phyloP scores from a whole-genome alignment of 2,797 vertebrate genomes.

The Capromys pilorides region DNA sequence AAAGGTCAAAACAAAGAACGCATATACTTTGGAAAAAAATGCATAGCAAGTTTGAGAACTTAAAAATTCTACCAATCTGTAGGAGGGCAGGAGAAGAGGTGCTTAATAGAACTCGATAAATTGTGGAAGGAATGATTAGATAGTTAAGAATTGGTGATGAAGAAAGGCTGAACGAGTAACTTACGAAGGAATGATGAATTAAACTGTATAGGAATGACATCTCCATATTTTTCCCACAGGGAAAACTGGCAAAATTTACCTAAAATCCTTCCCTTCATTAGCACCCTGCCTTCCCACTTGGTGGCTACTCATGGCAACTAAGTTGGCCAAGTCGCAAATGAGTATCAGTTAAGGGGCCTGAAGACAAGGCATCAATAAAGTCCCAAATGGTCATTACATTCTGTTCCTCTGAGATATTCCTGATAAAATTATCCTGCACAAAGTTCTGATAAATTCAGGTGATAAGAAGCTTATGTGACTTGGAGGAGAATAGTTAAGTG shows the following conservation, averaged over 20 bases:
- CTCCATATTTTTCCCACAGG: background rate
- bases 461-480: background rate
- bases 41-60: background rate
- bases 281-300: background rate
- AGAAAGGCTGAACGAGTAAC: background rate
- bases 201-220: background rate
- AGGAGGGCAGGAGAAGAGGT: background rate
- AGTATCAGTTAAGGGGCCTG: background rate
- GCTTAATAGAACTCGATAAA: background rate
- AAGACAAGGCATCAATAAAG: background rate
- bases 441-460: background rate
- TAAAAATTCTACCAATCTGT: background rate
- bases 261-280: background rate
- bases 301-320: background rate
- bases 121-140: background rate
- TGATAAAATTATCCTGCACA: conserved; percentile 2
- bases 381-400: background rate
- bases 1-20: background rate
- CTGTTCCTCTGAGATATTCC: background rate
- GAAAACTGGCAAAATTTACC: background rate
- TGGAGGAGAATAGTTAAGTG: background rate
- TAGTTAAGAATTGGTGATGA: background rate
- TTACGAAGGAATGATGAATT: background rate
- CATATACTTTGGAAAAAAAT: background rate
- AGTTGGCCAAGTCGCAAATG: background rate